Conservation (phyloP, 2,113 vertebrate genomes). For the Oreotrochilus melanogaster region DNA sequence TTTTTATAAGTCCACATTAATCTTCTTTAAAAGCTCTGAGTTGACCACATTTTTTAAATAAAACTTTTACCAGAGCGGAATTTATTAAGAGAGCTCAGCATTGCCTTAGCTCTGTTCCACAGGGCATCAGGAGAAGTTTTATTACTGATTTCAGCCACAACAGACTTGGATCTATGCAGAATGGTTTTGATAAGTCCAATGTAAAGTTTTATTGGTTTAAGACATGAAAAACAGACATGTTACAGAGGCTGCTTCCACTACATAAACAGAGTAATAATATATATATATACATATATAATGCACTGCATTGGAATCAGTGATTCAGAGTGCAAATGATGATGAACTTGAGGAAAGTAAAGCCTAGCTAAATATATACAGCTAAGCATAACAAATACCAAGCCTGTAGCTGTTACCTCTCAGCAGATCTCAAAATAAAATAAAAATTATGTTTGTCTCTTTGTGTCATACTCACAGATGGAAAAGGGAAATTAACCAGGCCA, state of each 20-base stretch:
- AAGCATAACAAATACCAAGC: not conserved
- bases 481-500: conserved; percentile 4
- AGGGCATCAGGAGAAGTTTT: conserved; percentile 40
- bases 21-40: conserved; percentile 58
- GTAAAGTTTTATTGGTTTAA: conserved; percentile 67
- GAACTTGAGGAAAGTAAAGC: conserved; percentile 26
- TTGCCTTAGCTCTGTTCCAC: conserved; percentile 34
- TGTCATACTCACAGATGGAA: not conserved
- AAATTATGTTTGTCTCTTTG: not conserved
- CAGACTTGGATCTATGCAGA: conserved; percentile 36
- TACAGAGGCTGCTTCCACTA: not conserved
- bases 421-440: not conserved
- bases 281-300: not conserved
- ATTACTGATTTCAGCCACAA: conserved; percentile 48
- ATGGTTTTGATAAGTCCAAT: conserved; percentile 59
- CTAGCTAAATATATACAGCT: not conserved
- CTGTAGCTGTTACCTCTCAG: not conserved
- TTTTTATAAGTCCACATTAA: conserved; percentile 72
- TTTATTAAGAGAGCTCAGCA: conserved; percentile 61
- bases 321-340: not conserved
- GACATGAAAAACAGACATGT: conserved; percentile 43
- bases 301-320: not conserved
- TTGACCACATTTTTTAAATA: conserved; percentile 68
- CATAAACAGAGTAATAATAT: conserved; percentile 19
- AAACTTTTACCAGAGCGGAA: conserved; percentile 57